phyloP scores from a whole-genome alignment of 2,797 vertebrate species.

The Chloroceryle inda region DNA sequence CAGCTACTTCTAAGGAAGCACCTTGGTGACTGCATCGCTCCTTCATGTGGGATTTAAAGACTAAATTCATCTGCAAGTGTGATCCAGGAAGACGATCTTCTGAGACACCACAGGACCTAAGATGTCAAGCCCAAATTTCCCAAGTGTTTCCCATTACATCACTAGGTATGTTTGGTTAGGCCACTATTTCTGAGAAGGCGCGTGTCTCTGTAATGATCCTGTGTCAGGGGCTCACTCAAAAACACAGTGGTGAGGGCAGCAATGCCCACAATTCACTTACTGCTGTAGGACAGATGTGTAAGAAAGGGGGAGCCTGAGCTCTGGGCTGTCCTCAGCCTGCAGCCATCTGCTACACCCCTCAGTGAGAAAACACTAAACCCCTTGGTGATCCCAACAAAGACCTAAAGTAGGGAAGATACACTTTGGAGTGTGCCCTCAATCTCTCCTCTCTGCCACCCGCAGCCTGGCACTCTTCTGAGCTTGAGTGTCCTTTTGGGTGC shows the following conservation, averaged over 20 bases:
- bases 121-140: neutral
- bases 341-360: neutral
- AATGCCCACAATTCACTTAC: neutral
- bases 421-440: neutral
- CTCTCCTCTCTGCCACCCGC: neutral
- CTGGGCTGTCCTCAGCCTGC: neutral
- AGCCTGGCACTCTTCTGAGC: neutral
- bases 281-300: neutral
- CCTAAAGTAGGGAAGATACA: neutral
- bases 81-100: neutral
- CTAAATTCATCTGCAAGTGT: neutral
- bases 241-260: neutral
- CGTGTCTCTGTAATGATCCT: neutral
- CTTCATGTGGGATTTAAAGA: neutral
- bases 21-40: rapidly evolving
- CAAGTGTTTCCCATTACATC: neutral
- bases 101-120: neutral
- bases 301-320: neutral
- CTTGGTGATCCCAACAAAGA: neutral
- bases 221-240: neutral
- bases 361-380: neutral
- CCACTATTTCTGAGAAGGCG: neutral
- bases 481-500: neutral
- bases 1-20: neutral
- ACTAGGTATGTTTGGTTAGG: rapidly evolving